Percentiles rank a stretch among this genome's conserved stretches.
These are phyloP conservation scores for Lycophotia porphyrea DNA, from an alignment of 2,888 invertebrate species.

Conservation along the genomic window DNA sequence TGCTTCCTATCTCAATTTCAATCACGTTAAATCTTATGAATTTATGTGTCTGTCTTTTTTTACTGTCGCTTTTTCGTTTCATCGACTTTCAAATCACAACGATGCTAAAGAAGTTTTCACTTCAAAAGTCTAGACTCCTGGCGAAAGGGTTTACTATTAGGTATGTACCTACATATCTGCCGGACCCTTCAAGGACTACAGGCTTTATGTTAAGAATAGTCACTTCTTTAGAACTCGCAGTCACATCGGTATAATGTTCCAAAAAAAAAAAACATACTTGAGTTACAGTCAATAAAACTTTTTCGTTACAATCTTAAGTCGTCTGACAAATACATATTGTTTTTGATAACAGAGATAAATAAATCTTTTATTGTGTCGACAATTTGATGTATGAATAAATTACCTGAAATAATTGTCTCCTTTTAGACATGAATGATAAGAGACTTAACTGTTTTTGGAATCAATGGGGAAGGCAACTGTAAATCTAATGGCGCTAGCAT, in stretches of 20 bases:
- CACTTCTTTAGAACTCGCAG: background rate
- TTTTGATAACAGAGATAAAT: constrained; percentile 36
- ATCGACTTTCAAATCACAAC: too few species aligned
- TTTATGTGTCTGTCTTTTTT: too few species aligned
- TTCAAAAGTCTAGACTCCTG: background rate
- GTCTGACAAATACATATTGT: constrained; percentile 46
- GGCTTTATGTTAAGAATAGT: background rate
- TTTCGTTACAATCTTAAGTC: constrained; percentile 10
- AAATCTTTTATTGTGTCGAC: constrained; percentile 1
- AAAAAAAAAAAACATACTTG: background rate
- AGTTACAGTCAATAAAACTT: constrained; percentile 3
- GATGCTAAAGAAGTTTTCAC: too few species aligned
- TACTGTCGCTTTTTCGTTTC: too few species aligned
- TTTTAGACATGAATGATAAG: background rate
- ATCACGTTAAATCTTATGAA: too few species aligned
- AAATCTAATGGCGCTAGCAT: too few species aligned
- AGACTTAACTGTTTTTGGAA: background rate
- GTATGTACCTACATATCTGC: background rate
- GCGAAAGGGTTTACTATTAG: background rate
- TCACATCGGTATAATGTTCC: background rate
- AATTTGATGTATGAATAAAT: constrained; percentile 26
- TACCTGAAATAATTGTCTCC: constrained; percentile 21
- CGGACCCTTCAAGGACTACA: background rate
- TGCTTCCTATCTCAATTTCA: too few species aligned
- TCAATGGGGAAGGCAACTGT: too few species aligned